These are phyloP conservation scores for Callipepla squamata DNA, from an alignment of 2,113 vertebrate species.

Conservation along the genomic window DNA sequence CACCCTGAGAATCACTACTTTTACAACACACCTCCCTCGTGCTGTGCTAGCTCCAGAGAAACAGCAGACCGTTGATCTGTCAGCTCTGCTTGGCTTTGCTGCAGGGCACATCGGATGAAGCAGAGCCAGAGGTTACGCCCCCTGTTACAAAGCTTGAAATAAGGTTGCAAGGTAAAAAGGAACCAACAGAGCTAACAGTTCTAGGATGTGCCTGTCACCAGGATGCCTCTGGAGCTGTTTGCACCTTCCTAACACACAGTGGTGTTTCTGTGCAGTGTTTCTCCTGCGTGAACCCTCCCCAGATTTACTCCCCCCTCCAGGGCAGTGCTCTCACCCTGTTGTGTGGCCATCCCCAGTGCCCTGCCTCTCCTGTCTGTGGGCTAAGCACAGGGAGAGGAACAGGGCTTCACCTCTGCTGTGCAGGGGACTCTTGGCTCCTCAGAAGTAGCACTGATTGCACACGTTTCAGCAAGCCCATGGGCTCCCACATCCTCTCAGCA, in stretches of 20 bases:
- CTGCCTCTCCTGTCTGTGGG: background rate
- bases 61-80: rapidly evolving
- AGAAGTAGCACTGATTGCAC: background rate
- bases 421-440: background rate
- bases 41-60: background rate
- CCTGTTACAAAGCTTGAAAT: background rate
- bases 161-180: background rate
- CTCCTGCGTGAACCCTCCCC: background rate
- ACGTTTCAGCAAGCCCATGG: background rate
- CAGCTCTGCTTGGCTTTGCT: background rate
- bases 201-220: background rate
- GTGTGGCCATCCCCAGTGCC: background rate
- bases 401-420: background rate
- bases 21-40: rapidly evolving
- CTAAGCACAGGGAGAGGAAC: background rate
- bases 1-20: no score
- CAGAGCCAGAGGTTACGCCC: background rate
- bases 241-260: background rate
- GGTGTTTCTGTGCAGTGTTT: rapidly evolving
- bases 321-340: rapidly evolving
- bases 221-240: background rate
- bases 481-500: constrained; percentile 21
- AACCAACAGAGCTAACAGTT: background rate
- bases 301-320: background rate
- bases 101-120: background rate